Evolutionary conservation across 2,888 invertebrate species (phyloP).

Genomic region (Tromatobia lineatoria): DNA sequence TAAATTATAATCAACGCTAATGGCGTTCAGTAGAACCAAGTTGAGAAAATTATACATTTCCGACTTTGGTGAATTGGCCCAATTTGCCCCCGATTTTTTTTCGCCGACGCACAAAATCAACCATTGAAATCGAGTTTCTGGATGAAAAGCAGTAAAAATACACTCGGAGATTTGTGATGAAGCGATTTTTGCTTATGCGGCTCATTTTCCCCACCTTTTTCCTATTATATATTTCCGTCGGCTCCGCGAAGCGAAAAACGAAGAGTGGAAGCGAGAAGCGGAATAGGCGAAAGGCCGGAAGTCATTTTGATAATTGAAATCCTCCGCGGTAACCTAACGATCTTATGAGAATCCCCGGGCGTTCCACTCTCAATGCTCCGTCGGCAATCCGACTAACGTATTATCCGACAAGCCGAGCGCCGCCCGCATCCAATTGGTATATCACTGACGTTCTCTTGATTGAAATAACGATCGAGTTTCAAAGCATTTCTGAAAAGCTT

Average conservation of each 20-base stretch:
- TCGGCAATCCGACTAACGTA: conserved; percentile 24
- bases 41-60: no score
- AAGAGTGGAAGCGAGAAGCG: background rate
- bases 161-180: no score
- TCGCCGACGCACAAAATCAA: no score
- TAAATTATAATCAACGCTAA: no score
- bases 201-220: no score
- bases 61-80: no score
- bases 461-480: conserved; percentile 14
- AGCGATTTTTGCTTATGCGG: no score
- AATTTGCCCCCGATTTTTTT: no score
- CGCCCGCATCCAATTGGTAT: conserved; percentile 34
- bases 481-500: background rate
- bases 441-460: conserved; percentile 14
- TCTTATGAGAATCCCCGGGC: conserved; percentile 58
- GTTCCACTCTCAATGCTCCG: conserved; percentile 23
- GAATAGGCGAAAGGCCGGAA: conserved; percentile 51
- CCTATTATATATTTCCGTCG: background rate
- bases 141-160: no score
- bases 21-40: no score
- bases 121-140: no score
- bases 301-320: conserved; percentile 71
- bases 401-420: background rate
- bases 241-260: conserved; percentile 30
- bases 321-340: conserved; percentile 65